Base-by-base conservation (phyloP, 2,113 vertebrate genomes). In the Cranoglanis bouderius region DNA sequence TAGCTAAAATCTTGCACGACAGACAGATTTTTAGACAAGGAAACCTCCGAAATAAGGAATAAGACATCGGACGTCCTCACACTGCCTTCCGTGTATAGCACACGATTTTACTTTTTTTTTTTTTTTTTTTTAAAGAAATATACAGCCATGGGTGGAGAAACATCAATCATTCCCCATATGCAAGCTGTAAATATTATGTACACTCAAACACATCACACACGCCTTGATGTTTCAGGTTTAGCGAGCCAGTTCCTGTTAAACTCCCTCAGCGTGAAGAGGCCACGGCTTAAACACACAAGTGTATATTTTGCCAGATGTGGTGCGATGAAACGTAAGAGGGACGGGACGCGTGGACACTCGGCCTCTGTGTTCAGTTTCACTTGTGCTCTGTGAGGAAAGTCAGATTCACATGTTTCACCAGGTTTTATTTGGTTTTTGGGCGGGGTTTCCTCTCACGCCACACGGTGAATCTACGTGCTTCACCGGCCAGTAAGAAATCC, bases 251-350 rank as follows among this genome's bases (percentile, higher is more conserved):
- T 87, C 67, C 38, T 32, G 16, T 83, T 65, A 87, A 85, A 88
- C 51, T 74, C 43, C 24, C 81, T 40, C 19, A 85, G 82, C 49
- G 4, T 84, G 43, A 87, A 46, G 82, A 67, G 40, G 65, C 43
- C 46, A 84, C 9, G 21, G 78, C 67, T 51, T 49, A 87, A 83
- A 85, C 82, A 90, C 86, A 78, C 77, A 84, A 13, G 6, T 82
- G 81, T 72, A 82, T 72, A 51, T 90, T 88, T 88, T 91, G 88
- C 87, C 88, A 88, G 90, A 91, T 87, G 86, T 91, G 84, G 67
- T n/a, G 81, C 12, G 49, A 32, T 90, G 72, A 88, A 89, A 78
- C 16, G 29, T 43, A 40, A 10, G 85, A 86, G 32, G 49, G 38
- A 46, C 24, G 13, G 14, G 59, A 65, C 14, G 59, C 57, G 29